These are phyloP conservation scores for Coturnix japonica DNA, from an alignment of 2,113 vertebrate species.

Conservation along the genomic window DNA sequence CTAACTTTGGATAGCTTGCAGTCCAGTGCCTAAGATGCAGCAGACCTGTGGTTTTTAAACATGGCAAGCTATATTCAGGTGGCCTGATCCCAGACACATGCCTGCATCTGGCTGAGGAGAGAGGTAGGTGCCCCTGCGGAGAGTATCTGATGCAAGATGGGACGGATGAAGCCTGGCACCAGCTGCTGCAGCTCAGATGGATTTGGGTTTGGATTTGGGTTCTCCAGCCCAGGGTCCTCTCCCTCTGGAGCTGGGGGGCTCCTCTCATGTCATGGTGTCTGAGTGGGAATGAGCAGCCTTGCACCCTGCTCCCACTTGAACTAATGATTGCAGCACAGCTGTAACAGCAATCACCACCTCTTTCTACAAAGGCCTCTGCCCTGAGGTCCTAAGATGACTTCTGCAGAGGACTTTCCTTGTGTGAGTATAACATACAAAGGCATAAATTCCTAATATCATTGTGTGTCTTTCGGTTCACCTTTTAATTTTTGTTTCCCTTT, in stretches of 20 bases:
- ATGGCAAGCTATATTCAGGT: fast-evolving
- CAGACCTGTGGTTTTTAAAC: neutral
- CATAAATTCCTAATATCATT: neutral
- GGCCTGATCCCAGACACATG: neutral
- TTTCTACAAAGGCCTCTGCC: neutral
- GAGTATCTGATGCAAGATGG: fast-evolving
- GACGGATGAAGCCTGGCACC: neutral
- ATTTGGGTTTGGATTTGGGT: neutral
- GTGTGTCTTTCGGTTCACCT: neutral
- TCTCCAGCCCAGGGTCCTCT: neutral
- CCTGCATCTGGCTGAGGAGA: neutral
- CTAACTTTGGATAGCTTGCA: neutral
- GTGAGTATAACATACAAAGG: slow-evolving; percentile 28
- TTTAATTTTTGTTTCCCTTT: neutral
- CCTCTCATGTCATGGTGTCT: neutral
- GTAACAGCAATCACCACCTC: neutral
- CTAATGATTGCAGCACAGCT: neutral
- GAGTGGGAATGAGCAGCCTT: neutral
- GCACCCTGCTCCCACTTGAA: neutral
- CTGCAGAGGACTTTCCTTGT: neutral
- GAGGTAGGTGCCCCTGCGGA: neutral
- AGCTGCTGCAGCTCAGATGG: neutral
- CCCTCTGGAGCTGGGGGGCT: neutral
- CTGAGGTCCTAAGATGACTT: neutral
- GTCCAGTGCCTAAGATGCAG: neutral